phyloP scores from a whole-genome alignment of 1,140 invertebrate genomes.

The Drosophila willistoni region DNA sequence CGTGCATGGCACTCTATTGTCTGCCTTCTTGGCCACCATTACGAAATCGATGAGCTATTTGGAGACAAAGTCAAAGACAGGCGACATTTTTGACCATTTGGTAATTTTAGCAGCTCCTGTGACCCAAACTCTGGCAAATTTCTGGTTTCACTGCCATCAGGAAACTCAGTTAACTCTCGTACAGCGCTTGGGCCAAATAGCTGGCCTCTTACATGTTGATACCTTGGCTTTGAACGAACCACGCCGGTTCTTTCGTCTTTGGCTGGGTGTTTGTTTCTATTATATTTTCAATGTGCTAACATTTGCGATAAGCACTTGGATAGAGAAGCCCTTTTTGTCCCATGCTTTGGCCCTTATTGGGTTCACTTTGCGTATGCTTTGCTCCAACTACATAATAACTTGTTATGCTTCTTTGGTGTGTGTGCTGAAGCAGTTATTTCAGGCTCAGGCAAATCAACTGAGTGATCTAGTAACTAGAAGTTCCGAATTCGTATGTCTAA shows the following conservation, averaged over 20 bases:
- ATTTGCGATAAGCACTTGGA: constrained; percentile 3
- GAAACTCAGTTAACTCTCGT: constrained; percentile 29
- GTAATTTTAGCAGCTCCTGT: constrained; percentile 36
- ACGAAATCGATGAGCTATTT: constrained; percentile 37
- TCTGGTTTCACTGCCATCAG: constrained; percentile 50
- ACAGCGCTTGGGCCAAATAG: constrained; percentile 17
- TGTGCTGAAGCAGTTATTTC: constrained; percentile 19
- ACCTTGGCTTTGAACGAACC: not conserved
- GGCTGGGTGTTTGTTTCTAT: constrained; percentile 11
- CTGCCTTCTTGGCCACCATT: constrained; percentile 16
- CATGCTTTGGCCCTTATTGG: constrained; percentile 27
- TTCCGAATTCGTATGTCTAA: not conserved
- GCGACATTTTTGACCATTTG: constrained; percentile 43
- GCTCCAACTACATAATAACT: constrained; percentile 38
- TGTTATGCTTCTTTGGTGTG: constrained; percentile 44
- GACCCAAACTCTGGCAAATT: constrained; percentile 45
- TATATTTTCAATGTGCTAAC: not conserved
- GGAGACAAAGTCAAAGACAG: constrained; percentile 25
- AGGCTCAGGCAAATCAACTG: constrained; percentile 28
- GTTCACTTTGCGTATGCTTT: constrained; percentile 30
- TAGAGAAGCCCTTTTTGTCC: not conserved
- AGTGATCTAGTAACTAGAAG: not conserved
- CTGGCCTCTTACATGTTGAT: constrained; percentile 8
- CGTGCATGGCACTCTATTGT: constrained; percentile 9
- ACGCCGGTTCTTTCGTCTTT: constrained; percentile 28